Percentiles rank a stretch among this genome's conserved stretches.
These are phyloP conservation scores for Eumacrocentrus americanus DNA, from an alignment of 2,888 invertebrate genomes.

Conservation along the genomic window DNA sequence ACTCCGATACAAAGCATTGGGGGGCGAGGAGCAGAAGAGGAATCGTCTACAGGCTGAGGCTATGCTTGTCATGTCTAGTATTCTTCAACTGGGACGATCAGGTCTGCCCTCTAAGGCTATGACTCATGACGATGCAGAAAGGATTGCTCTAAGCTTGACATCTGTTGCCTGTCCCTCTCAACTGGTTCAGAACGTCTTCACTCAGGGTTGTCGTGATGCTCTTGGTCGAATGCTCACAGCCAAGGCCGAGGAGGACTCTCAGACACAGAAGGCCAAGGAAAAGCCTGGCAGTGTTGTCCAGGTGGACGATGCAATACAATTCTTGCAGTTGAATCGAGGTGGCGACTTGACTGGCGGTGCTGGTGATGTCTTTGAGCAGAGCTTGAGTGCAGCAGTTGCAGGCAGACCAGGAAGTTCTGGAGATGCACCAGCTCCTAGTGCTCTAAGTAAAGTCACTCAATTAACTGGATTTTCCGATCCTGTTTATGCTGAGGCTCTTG, in stretches of 20 bases:
- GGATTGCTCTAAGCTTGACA: constrained; percentile 81
- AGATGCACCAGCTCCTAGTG: constrained; percentile 67
- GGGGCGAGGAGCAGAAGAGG: constrained; percentile 47
- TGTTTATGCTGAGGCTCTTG: constrained; percentile 99
- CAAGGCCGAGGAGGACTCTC: constrained; percentile 75
- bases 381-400: constrained; percentile 87
- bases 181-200: constrained; percentile 74
- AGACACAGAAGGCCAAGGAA: constrained; percentile 69
- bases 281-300: constrained; percentile 74
- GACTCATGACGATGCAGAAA: constrained; percentile 95
- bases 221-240: constrained; percentile 83
- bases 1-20: constrained; percentile 63
- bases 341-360: constrained; percentile 68
- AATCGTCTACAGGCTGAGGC: constrained; percentile 78
- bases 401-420: constrained; percentile 64
- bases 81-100: constrained; percentile 77
- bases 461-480: constrained; percentile 99
- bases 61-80: constrained; percentile 86
- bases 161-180: constrained; percentile 74
- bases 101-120: constrained; percentile 75
- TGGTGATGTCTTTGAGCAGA: constrained; percentile 92
- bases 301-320: constrained; percentile 84
- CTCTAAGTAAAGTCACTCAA: constrained; percentile 85
- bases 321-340: constrained; percentile 77
- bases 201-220: constrained; percentile 75